Percentiles rank a stretch among this genome's conserved stretches.
These are phyloP conservation scores for Ceryle rudis DNA, from an alignment of 2,797 vertebrate species.

Conservation along the genomic window DNA sequence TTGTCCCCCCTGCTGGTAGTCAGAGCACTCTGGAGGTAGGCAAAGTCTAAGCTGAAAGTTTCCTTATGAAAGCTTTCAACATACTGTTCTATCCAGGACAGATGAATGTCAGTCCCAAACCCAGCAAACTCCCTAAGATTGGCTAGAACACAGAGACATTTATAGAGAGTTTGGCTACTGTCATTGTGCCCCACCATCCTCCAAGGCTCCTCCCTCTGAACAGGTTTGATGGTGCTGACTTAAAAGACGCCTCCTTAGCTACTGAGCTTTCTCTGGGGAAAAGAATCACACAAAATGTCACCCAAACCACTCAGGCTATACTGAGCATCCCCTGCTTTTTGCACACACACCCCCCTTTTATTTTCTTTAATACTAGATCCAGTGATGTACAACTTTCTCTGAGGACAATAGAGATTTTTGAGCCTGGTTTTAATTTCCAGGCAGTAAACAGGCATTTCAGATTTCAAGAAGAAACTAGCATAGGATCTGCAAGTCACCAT, in stretches of 20 bases:
- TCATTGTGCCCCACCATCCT: not conserved
- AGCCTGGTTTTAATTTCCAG: not conserved
- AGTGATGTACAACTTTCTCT: not conserved
- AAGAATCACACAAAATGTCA: not conserved
- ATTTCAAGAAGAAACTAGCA: not conserved
- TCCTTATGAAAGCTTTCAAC: not conserved
- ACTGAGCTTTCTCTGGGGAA: not conserved
- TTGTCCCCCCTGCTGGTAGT: not conserved
- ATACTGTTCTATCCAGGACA: too few species aligned
- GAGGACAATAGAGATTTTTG: not conserved
- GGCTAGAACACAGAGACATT: not conserved
- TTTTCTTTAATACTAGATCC: too few species aligned
- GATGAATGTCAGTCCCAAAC: not conserved
- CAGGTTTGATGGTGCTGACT: not conserved
- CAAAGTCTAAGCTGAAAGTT: not conserved
- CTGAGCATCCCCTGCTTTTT: too few species aligned
- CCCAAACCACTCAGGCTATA: not conserved
- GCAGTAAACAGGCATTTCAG: not conserved
- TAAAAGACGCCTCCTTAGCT: not conserved
- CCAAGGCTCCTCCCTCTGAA: too few species aligned
- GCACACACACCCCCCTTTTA: too few species aligned
- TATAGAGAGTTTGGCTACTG: not conserved
- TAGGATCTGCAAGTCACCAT: not conserved
- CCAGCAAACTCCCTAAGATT: not conserved
- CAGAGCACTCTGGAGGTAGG: not conserved